A percentile compares a stretch with the other conserved stretches of the same genome.
Conservation (phyloP, 53 echinoderm and acorn worm genomes). For the Stichopus horrens region DNA sequence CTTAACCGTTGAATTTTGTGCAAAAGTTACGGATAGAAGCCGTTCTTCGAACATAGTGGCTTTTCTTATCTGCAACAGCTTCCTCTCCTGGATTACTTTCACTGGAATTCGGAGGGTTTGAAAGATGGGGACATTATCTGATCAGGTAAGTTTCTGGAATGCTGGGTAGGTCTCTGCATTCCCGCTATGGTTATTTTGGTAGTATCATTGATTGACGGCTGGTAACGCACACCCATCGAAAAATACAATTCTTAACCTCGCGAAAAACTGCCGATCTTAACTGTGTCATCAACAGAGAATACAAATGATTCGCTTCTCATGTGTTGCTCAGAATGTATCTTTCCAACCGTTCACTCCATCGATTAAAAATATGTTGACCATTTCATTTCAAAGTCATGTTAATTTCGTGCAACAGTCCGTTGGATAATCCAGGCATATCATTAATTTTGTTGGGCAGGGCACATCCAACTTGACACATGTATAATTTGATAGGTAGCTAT, state of each 20-base stretch:
- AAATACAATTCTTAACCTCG: neutral
- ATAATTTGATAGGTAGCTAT: neutral
- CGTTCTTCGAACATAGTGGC: conserved; percentile 14
- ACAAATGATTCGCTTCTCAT: neutral
- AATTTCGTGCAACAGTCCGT: conserved; percentile 3
- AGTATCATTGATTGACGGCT: conserved; percentile 14
- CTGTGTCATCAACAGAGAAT: neutral
- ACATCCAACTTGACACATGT: neutral
- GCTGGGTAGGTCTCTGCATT: conserved; percentile 2
- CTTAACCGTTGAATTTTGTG: conserved; percentile 5
- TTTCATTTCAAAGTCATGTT: neutral
- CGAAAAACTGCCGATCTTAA: neutral
- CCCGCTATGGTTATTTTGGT: neutral
- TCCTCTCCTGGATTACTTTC: conserved; percentile 20
- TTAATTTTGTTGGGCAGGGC: conserved; percentile 33
- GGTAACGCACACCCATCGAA: conserved; percentile 1
- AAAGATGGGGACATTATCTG: conserved; percentile 43
- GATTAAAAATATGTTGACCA: neutral
- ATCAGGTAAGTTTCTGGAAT: conserved; percentile 34
- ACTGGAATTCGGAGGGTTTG: conserved; percentile 36
- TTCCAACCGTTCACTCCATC: neutral
- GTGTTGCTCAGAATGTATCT: neutral
- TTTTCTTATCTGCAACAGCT: neutral
- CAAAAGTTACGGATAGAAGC: conserved; percentile 36
- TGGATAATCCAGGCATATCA: conserved; percentile 20